phyloP scores from a whole-genome alignment of 2,888 invertebrate species.

The Oligia strigilis region DNA sequence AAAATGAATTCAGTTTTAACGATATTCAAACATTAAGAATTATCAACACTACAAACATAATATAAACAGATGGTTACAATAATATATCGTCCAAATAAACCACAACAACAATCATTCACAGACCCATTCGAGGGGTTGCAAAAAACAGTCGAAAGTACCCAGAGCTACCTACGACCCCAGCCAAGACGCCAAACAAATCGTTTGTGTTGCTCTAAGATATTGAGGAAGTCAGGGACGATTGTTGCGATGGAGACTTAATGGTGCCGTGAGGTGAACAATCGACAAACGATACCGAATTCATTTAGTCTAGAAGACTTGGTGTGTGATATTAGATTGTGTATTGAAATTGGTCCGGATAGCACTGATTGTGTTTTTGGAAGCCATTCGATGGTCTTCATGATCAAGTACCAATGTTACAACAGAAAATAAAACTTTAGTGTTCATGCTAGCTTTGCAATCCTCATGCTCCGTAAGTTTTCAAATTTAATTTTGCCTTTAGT shows the following conservation, averaged over 20 bases:
- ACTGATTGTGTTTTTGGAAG: not conserved
- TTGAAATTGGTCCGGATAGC: not conserved
- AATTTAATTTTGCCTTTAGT: not conserved
- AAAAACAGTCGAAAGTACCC: conserved; percentile 54
- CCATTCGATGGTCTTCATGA: not conserved
- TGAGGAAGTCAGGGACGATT: conserved; percentile 62
- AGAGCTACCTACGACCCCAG: conserved; percentile 9
- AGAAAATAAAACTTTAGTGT: not conserved
- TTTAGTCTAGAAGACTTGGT: conserved; percentile 24
- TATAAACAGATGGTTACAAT: not conserved
- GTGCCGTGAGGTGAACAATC: conserved; percentile 48
- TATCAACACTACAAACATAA: not conserved
- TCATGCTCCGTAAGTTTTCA: not conserved
- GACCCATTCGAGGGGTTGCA: conserved; percentile 46
- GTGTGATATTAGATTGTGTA: conserved; percentile 16
- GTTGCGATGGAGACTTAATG: conserved; percentile 54
- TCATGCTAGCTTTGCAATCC: not conserved
- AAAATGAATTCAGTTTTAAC: not conserved
- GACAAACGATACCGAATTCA: conserved; percentile 35
- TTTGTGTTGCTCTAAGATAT: conserved; percentile 63
- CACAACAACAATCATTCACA: conserved; percentile 51
- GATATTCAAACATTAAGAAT: not conserved
- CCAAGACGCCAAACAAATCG: conserved; percentile 63
- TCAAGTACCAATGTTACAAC: not conserved
- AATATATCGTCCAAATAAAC: conserved; percentile 52